A percentile compares a stretch with the other conserved stretches of the same genome.
These are phyloP conservation scores for Hydra vulgaris DNA, from an alignment of 30 jellyfish, hydroid and myxozoan genomes.

Conservation along the genomic window DNA sequence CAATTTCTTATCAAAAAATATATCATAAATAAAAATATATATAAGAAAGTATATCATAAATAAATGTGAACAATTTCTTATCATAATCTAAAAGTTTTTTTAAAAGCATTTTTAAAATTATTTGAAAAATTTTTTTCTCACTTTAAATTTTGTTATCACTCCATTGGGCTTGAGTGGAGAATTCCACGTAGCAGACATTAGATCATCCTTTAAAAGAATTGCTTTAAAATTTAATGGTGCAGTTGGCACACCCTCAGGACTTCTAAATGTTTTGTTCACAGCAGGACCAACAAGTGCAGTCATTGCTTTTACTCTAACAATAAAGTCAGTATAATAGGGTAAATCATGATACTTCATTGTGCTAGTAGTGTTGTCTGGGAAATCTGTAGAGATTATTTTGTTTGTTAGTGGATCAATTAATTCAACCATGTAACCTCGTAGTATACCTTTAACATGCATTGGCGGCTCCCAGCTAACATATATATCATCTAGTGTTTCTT, in stretches of 20 bases:
- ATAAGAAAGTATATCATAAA: too few relatives aligned
- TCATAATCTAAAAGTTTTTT: too few relatives aligned
- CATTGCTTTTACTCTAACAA: not conserved
- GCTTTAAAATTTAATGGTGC: conserved; percentile 46
- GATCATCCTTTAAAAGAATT: conserved; percentile 19
- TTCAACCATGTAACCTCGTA: conserved; percentile 3
- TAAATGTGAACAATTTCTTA: too few relatives aligned
- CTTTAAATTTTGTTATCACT: conserved; percentile 35
- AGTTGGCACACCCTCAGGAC: conserved; percentile 42
- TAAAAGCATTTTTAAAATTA: too few relatives aligned
- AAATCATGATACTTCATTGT: not conserved
- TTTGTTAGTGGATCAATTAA: not conserved
- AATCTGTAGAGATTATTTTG: not conserved
- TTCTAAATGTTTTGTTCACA: not conserved
- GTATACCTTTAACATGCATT: not conserved
- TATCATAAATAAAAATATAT: too few relatives aligned
- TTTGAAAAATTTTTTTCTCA: too few relatives aligned
- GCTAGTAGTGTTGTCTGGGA: not conserved
- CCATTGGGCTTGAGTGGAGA: conserved; percentile 56
- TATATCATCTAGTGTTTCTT: conserved; percentile 6
- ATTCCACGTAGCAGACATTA: conserved; percentile 37
- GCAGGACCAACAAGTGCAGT: conserved; percentile 7
- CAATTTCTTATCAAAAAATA: too few relatives aligned
- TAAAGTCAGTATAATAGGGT: conserved; percentile 2
- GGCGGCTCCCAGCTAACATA: conserved; percentile 22